Percentiles rank a stretch among this genome's conserved stretches.
Conservation (phyloP, 2,113 vertebrate genomes). For the Muntiacus muntjak region DNA sequence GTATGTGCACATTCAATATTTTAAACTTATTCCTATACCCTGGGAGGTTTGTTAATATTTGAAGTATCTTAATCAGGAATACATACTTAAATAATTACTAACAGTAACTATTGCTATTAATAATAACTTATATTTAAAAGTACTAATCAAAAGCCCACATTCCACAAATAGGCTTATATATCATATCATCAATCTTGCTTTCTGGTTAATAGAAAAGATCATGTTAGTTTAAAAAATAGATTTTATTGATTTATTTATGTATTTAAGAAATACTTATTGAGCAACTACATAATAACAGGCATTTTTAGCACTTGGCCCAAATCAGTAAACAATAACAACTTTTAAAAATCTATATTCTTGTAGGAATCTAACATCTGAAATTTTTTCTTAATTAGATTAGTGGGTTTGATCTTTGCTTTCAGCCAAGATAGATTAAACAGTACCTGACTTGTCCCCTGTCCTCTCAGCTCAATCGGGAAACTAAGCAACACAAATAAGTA, state of each 20-base stretch:
- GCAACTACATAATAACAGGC: not conserved
- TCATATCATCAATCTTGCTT: not conserved
- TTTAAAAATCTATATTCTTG: not conserved
- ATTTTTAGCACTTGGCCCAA: not conserved
- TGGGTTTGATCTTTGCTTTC: not conserved
- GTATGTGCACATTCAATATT: not conserved
- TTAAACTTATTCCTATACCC: not conserved
- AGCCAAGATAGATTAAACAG: not conserved
- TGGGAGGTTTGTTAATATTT: not conserved
- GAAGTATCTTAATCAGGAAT: not conserved
- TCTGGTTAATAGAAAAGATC: not conserved
- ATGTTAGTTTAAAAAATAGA: not conserved
- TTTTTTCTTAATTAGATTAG: not conserved
- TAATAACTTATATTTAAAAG: not conserved
- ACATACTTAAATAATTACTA: not conserved
- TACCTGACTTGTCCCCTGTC: not conserved
- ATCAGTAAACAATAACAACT: not conserved
- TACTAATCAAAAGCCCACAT: not conserved
- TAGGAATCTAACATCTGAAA: not conserved
- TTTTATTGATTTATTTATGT: not conserved
- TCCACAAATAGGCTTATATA: not conserved
- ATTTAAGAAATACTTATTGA: slow-evolving; percentile 7
- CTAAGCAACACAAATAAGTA: not conserved
- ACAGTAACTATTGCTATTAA: not conserved
- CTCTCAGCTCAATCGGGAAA: not conserved